These are phyloP conservation scores for Homarus americanus DNA, from an alignment of 1,140 invertebrate genomes.

Conservation along the genomic window DNA sequence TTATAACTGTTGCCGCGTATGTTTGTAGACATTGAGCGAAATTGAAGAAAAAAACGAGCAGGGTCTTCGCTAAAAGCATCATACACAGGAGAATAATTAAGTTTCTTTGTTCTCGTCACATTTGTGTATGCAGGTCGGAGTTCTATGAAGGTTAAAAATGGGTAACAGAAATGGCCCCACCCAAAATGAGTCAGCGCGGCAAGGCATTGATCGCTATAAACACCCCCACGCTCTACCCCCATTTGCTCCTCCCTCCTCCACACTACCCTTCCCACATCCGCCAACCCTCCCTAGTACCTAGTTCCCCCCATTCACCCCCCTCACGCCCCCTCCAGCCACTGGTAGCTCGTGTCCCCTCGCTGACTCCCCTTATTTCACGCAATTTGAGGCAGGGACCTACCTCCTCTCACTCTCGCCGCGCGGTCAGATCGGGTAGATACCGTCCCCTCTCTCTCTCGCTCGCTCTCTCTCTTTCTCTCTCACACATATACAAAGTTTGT, in stretches of 20 bases:
- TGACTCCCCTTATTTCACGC: constrained; percentile 11
- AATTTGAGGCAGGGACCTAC: background rate
- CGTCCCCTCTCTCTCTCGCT: background rate
- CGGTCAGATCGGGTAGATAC: constrained; percentile 4
- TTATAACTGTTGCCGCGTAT: background rate
- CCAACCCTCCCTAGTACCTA: background rate
- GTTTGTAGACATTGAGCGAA: background rate
- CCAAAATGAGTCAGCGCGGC: constrained; percentile 15
- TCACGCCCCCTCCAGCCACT: background rate
- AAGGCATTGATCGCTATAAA: constrained; percentile 14
- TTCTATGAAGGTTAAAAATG: background rate
- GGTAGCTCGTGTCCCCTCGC: constrained; percentile 17
- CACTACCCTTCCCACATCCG: background rate
- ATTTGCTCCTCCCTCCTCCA: background rate
- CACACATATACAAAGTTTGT: background rate
- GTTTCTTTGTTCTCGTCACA: no score
- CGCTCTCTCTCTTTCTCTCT: background rate
- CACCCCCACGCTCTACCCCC: background rate
- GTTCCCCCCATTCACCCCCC: background rate
- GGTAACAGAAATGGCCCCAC: background rate
- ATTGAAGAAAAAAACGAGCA: background rate
- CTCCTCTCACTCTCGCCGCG: constrained; percentile 13
- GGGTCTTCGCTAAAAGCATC: no score
- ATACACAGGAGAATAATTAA: no score
- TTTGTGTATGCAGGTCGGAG: no score